Evolutionary conservation across 1,140 invertebrate species (phyloP).

Genomic region (Ceratosolen solmsi): DNA sequence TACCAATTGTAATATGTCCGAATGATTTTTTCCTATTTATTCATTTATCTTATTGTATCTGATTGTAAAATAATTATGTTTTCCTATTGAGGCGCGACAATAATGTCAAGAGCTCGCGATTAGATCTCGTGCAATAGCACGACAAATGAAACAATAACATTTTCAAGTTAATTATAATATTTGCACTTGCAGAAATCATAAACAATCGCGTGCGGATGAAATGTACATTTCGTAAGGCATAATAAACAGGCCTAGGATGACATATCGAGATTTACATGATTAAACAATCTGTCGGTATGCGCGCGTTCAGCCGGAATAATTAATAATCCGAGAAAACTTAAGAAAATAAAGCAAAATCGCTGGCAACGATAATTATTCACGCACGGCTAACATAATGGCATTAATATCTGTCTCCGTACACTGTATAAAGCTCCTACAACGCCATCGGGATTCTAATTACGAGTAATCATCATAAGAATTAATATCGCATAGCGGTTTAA

Average conservation of each 20-base stretch:
- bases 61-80: no score
- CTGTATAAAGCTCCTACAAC: not conserved
- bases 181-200: not conserved
- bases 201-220: not conserved
- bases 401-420: not conserved
- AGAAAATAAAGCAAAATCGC: not conserved
- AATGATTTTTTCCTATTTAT: no score
- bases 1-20: not conserved
- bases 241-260: not conserved
- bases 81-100: no score
- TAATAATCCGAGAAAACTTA: not conserved
- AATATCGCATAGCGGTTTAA: not conserved
- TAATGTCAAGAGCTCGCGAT: no score
- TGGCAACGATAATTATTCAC: not conserved
- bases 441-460: constrained; percentile 15
- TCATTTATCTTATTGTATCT: no score
- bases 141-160: not conserved
- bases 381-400: not conserved
- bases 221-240: not conserved
- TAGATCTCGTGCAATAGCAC: not conserved
- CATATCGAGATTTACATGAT: not conserved
- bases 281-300: not conserved
- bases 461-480: constrained; percentile 34
- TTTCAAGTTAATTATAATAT: not conserved
- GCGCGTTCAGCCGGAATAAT: not conserved